Evolutionary conservation across 2,888 invertebrate genomes (phyloP).

Genomic region (Acleris holmiana): DNA sequence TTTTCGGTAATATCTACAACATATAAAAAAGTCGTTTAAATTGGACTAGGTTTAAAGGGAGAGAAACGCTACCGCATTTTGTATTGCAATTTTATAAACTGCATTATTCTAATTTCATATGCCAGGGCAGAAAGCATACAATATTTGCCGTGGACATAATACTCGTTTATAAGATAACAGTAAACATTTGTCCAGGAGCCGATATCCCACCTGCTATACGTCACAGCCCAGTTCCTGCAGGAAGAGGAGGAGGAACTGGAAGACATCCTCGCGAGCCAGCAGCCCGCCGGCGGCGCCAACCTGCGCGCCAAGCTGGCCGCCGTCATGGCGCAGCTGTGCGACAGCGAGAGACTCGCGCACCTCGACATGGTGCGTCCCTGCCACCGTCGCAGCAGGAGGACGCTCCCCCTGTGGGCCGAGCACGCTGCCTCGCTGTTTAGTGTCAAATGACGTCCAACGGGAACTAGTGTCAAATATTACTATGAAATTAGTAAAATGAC

Average conservation of each 20-base stretch:
- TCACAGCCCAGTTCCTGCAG: constrained; percentile 65
- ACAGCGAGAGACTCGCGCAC: constrained; percentile 46
- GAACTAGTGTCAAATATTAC: too few relatives aligned
- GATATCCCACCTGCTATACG: constrained; percentile 63
- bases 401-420: too few relatives aligned
- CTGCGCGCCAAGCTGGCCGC: constrained; percentile 57
- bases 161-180: background rate
- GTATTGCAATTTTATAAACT: too few relatives aligned
- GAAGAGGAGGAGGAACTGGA: constrained; percentile 63
- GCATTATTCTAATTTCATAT: too few relatives aligned
- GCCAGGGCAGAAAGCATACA: background rate
- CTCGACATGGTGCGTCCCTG: constrained; percentile 59
- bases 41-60: too few relatives aligned
- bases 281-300: constrained; percentile 52
- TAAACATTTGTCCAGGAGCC: constrained; percentile 61
- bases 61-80: too few relatives aligned
- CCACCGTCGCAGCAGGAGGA: too few relatives aligned
- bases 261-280: constrained; percentile 65
- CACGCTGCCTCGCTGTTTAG: too few relatives aligned
- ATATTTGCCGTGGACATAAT: background rate
- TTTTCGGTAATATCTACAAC: too few relatives aligned
- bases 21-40: too few relatives aligned
- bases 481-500: too few relatives aligned
- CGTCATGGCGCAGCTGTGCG: constrained; percentile 63
- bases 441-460: too few relatives aligned